Percentiles rank a stretch among this genome's conserved stretches.
phyloP scores from a whole-genome alignment of 2,888 invertebrate genomes.

The Polydrusus pterygomalis region DNA sequence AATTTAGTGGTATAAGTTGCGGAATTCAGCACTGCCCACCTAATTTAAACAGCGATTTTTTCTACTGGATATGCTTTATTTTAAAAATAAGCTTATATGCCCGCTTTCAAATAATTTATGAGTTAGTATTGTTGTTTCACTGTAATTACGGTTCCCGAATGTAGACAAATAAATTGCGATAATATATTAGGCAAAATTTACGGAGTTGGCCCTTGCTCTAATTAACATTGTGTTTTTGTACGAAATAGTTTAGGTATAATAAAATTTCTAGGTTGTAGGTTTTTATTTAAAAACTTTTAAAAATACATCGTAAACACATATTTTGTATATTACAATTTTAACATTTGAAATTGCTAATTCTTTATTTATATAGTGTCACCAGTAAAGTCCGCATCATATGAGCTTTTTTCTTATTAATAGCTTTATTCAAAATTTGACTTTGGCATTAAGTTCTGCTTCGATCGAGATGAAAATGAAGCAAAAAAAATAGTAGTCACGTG shows the following conservation, averaged over 20 bases:
- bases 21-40: no score
- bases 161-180: conserved; percentile 46
- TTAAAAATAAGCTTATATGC: conserved; percentile 36
- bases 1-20: no score
- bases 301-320: neutral
- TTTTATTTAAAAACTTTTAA: neutral
- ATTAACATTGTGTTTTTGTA: conserved; percentile 48
- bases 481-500: no score
- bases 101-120: conserved; percentile 44
- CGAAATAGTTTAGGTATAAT: conserved; percentile 18
- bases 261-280: conserved; percentile 3
- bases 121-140: conserved; percentile 40
- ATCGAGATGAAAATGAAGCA: no score
- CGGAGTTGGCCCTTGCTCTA: conserved; percentile 42
- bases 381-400: no score
- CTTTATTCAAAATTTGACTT: no score
- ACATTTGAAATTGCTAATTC: no score
- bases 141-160: conserved; percentile 45
- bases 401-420: no score
- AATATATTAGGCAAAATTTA: conserved; percentile 45
- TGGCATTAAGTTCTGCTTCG: no score
- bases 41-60: neutral
- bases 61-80: conserved; percentile 5
- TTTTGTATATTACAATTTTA: no score
- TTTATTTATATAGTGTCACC: no score